Base-by-base conservation (phyloP, 2,113 vertebrate genomes). In the Elanoides forficatus region DNA sequence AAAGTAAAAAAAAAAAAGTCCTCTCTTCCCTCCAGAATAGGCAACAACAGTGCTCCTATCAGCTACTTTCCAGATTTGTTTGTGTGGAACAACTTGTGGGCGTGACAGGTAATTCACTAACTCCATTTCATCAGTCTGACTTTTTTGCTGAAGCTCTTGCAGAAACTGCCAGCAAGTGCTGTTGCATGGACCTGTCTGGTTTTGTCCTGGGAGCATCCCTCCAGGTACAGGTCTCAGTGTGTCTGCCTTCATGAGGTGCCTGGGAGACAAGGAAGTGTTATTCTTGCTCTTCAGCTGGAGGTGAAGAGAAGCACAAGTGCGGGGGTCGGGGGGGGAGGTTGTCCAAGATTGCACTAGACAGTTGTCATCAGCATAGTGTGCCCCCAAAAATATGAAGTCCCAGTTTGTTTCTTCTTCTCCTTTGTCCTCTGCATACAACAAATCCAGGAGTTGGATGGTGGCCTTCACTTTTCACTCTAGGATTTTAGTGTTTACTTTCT, bases 221-320 rank as follows among this genome's bases (percentile, higher is more conserved):
- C 19, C 38, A 50, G 55, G 17, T 7, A 6, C 9, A 45, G 2
- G 2, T 47, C 5, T 81, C 43, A 32, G 6, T 13, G 21, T 20
- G 4, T 34, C 14, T 82, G 20, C 55, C 25, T 59, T 76, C 66
- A 11, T 2, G 1, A 68, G 47, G 7, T 78, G 20, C 29, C n/a
- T 66, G 8, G 25, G 16, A 65, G 16, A 14, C 29, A 47, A 50
- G 21, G 5, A 56, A 55, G 9, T 47, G 17, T 56, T 82, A n/a
- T 19, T 73, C 14, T 14, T 66, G 7, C 55, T 38, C 20, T 88
- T 47, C 65, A 90, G 0, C 12, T 59, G 43, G 6, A 42, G 32
- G 4, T 79, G 6, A 66, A 0, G 0, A 70, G 45, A 66, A 86
- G 26, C 11, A 36, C 1, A 9, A 72, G 12, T n/a, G 17, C 2